A percentile compares a stretch with the other conserved stretches of the same genome.
Conservation (phyloP, 2,888 invertebrate genomes). For the Cancer borealis region DNA sequence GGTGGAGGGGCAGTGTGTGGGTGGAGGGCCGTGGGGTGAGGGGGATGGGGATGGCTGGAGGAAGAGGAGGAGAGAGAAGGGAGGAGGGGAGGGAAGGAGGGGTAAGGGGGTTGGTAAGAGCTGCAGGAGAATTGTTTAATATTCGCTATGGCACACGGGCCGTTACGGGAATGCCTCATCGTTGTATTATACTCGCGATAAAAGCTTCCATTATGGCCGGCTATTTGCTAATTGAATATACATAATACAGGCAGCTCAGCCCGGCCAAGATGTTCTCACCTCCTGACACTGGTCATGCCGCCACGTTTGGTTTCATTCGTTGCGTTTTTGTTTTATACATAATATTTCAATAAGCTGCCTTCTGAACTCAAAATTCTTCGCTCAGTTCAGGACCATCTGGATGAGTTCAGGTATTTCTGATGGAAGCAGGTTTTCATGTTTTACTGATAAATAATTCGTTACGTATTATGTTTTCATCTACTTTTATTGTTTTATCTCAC, state of each 20-base stretch:
- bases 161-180: constrained; percentile 70
- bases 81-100: background rate
- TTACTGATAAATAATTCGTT: background rate
- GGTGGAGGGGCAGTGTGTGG: background rate
- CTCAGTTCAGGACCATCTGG: background rate
- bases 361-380: background rate
- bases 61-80: background rate
- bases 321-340: background rate
- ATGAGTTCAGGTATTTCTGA: background rate
- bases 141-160: constrained; percentile 60
- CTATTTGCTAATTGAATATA: constrained; percentile 75
- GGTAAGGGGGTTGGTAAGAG: constrained; percentile 25
- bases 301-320: background rate
- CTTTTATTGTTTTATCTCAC: background rate
- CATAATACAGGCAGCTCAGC: constrained; percentile 62
- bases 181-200: constrained; percentile 68
- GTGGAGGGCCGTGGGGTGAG: background rate
- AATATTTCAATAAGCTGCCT: background rate
- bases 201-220: constrained; percentile 67
- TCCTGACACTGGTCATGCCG: constrained; percentile 51
- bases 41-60: background rate
- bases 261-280: constrained; percentile 69
- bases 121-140: constrained; percentile 61
- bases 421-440: constrained; percentile 12
- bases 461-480: constrained; percentile 25